phyloP scores from a whole-genome alignment of 92 coral and sea anemone genomes.

The Porites divaricata region DNA sequence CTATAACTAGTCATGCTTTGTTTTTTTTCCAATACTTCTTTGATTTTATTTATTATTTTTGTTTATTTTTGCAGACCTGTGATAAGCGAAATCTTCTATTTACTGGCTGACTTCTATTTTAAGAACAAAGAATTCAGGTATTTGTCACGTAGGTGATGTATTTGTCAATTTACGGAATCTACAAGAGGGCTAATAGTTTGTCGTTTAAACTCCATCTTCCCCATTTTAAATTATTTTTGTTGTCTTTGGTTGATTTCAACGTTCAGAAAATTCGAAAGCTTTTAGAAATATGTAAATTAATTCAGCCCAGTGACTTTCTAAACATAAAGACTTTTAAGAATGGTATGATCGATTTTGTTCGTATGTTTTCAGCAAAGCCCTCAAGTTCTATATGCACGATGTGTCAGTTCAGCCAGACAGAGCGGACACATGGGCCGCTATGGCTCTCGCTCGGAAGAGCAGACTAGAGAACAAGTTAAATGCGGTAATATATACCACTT shows the following conservation, averaged over 20 bases:
- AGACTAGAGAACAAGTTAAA: constrained; percentile 95
- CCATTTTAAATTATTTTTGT: too few species aligned
- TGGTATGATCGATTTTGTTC: background rate
- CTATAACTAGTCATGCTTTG: background rate
- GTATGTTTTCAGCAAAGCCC: constrained; percentile 84
- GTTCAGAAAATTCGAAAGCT: too few species aligned
- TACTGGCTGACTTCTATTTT: constrained; percentile 95
- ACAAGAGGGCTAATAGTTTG: too few species aligned
- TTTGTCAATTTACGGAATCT: too few species aligned
- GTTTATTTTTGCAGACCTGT: constrained; percentile 80
- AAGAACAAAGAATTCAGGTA: constrained; percentile 99
- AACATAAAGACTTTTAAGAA: too few species aligned
- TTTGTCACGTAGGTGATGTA: background rate
- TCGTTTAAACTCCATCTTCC: too few species aligned
- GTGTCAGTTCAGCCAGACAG: constrained; percentile 93
- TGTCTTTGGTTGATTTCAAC: too few species aligned
- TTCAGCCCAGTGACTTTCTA: too few species aligned
- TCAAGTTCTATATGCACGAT: constrained; percentile 97
- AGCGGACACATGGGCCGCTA: constrained; percentile 99
- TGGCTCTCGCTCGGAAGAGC: constrained; percentile 95
- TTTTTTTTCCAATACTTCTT: background rate
- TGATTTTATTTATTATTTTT: background rate
- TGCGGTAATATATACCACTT: constrained; percentile 59
- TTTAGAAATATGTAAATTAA: too few species aligned
- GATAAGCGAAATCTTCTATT: constrained; percentile 85